Evolutionary conservation across 2,113 vertebrate species (phyloP), one percentile per base, ranked within the genome.

Genomic region (Erythrocercus mccallii): DNA sequence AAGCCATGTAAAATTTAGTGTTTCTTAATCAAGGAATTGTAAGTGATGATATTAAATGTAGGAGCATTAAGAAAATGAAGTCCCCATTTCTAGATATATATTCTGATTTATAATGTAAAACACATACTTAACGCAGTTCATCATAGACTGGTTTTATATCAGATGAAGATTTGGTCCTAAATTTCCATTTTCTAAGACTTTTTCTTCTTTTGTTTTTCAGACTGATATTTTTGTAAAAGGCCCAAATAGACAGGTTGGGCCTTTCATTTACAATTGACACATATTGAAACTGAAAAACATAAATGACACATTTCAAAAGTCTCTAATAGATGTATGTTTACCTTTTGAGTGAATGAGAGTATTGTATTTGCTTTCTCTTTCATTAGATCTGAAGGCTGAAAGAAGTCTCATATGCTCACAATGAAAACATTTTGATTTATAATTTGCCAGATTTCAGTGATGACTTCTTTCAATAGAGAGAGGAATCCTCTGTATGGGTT

Each of bases 401-500:
- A 80, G 90, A 92, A 82, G 48, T 80, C 81, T 97, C 83, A 57
- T 95, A 86, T 53, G 57, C 33, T 93, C 28, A 88, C 73, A 92
- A 81, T 51, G 68, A 94, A 96, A 97, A 95, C 53, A 84, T 91
- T 96, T 94, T 95, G 92, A 94, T 95, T 95, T 96, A 94, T 69
- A 82, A 93, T 94, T 94, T 94, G 66, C 82, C 80, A 95, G 80
- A 89, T 94, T 94, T 95, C 81, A 92, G 51, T 48, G 73, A 92
- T 85, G 71, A 86, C 68, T 94, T 92, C 57, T 85, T 93, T 88
- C 37, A 94, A 89, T 86, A 89, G 60, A 92, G 58, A 91, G 42
- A 87, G 28, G 71, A 79, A 95, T 89, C 31, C 42, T 88, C n/a
- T 91, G 20, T 85, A 78, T 77, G 44, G 57, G 73, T 33, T 84